Evolutionary conservation across 2,797 vertebrate genomes (phyloP).

Genomic region (Poeciliopsis infans): DNA sequence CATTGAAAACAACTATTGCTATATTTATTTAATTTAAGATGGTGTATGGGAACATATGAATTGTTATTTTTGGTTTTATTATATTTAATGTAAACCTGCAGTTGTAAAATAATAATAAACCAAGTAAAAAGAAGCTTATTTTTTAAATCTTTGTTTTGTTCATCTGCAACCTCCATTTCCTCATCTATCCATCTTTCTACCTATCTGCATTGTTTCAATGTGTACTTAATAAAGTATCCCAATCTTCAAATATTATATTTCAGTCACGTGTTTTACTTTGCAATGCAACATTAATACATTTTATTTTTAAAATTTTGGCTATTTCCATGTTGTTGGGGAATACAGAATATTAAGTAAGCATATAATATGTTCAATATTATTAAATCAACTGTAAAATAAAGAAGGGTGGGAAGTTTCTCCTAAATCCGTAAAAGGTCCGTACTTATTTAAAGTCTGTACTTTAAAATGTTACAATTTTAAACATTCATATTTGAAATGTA

Average conservation of each 20-base stretch:
- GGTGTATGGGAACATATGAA: slow-evolving; percentile 36
- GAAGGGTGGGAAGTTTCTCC: background rate
- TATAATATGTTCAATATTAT: background rate
- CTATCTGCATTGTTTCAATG: background rate
- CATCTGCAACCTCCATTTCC: background rate
- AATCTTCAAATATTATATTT: background rate
- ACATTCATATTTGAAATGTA: background rate
- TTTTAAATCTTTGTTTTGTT: background rate
- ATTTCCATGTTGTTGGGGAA: background rate
- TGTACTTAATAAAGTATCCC: background rate
- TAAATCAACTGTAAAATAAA: background rate
- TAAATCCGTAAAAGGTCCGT: too few species aligned
- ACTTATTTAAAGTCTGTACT: background rate
- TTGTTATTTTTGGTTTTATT: slow-evolving; percentile 36
- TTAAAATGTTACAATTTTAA: background rate
- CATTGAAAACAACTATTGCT: slow-evolving; percentile 38
- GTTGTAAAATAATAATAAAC: slow-evolving; percentile 44
- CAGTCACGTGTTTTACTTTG: background rate
- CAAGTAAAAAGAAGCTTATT: slow-evolving; percentile 19
- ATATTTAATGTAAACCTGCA: slow-evolving; percentile 37
- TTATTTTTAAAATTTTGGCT: background rate
- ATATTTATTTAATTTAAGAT: slow-evolving; percentile 41
- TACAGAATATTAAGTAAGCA: background rate
- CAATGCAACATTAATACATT: background rate
- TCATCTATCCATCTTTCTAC: background rate